phyloP scores from a whole-genome alignment of 53 echinoderm and acorn worm species.

The Stichopus horrens region DNA sequence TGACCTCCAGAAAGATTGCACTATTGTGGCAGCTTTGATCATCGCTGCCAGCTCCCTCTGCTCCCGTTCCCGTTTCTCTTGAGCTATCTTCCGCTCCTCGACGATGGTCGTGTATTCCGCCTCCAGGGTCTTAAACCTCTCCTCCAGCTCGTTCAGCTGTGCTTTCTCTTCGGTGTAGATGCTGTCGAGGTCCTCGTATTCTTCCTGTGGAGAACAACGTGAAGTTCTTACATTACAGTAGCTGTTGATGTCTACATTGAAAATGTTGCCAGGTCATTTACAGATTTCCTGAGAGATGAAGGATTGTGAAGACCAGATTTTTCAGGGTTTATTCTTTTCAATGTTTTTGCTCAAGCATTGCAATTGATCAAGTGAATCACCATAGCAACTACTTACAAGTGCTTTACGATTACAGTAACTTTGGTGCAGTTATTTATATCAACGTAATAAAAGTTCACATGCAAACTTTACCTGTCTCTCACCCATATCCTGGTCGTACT shows the following conservation, averaged over 20 bases:
- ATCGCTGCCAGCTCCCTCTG: conserved; percentile 74
- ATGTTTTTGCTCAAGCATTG: too few relatives aligned
- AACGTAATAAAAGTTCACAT: too few relatives aligned
- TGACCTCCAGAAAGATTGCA: conserved; percentile 87
- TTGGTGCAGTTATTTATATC: too few relatives aligned
- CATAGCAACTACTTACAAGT: too few relatives aligned
- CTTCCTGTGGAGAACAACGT: conserved; percentile 58
- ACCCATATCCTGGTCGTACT: conserved; percentile 96
- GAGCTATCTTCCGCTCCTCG: conserved; percentile 79
- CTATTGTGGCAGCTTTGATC: conserved; percentile 87
- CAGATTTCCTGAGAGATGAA: too few relatives aligned
- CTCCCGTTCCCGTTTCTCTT: conserved; percentile 82
- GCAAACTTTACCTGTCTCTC: conserved; percentile 80
- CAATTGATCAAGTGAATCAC: too few relatives aligned
- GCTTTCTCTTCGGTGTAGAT: conserved; percentile 98
- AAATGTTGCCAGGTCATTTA: background rate
- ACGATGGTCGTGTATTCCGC: conserved; percentile 81
- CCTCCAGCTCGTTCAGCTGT: conserved; percentile 93
- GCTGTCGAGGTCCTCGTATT: conserved; percentile 89
- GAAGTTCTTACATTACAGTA: background rate
- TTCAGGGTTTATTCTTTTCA: too few relatives aligned
- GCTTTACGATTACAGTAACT: too few relatives aligned
- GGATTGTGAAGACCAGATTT: too few relatives aligned
- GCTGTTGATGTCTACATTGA: background rate
- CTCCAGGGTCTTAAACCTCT: conserved; percentile 87